Evolutionary conservation across 2,113 vertebrate genomes (phyloP).

Genomic region (Phocoena phocoena): DNA sequence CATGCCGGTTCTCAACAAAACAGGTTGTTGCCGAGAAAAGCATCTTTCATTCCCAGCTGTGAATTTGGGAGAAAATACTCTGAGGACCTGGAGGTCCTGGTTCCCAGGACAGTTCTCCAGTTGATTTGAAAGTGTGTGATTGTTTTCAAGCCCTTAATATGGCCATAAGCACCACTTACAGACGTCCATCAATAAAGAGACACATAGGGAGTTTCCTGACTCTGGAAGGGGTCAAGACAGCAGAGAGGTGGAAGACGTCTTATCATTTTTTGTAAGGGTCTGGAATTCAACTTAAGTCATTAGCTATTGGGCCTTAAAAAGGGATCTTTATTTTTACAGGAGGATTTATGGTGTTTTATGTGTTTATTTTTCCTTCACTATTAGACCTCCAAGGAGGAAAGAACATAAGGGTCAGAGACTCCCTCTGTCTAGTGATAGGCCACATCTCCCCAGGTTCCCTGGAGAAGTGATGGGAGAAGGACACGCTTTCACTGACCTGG

Average conservation of each 20-base stretch:
- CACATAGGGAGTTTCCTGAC: background rate
- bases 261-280: constrained; percentile 8
- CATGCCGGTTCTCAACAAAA: background rate
- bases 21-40: background rate
- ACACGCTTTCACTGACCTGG: background rate
- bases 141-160: background rate
- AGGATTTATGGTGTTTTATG: constrained; percentile 73
- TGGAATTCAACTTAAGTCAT: constrained; percentile 76
- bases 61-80: background rate
- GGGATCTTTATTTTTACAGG: constrained; percentile 71
- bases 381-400: constrained; percentile 66
- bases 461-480: background rate
- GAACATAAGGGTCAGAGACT: constrained; percentile 55
- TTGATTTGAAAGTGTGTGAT: background rate
- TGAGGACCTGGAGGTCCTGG: background rate
- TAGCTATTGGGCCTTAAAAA: constrained; percentile 61
- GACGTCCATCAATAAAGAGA: background rate
- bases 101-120: background rate
- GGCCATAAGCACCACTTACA: background rate
- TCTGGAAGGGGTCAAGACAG: constrained; percentile 18
- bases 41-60: background rate
- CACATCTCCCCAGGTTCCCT: background rate
- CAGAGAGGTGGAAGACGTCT: background rate
- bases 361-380: constrained; percentile 72
- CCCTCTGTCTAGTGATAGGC: constrained; percentile 24